Percentiles rank a stretch among this genome's conserved stretches.
These are phyloP conservation scores for Arenaria interpres DNA, from an alignment of 2,113 vertebrate genomes.

Conservation along the genomic window DNA sequence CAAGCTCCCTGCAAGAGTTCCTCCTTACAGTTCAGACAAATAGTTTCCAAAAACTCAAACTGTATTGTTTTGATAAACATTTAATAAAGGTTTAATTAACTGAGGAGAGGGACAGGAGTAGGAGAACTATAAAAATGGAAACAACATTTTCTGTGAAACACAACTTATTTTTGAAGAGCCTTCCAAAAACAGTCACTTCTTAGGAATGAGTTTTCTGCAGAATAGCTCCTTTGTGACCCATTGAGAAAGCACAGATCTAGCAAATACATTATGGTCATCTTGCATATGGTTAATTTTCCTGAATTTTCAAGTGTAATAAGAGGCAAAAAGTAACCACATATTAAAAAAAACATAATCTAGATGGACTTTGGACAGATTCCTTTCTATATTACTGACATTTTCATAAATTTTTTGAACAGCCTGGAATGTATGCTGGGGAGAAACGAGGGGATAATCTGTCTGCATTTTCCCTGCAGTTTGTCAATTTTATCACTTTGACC, in stretches of 20 bases:
- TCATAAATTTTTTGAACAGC: neutral
- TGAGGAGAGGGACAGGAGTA: neutral
- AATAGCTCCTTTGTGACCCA: neutral
- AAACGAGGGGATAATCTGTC: neutral
- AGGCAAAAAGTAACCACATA: neutral
- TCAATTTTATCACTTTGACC: neutral
- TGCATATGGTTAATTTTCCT: neutral
- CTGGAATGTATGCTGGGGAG: neutral
- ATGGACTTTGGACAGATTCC: neutral
- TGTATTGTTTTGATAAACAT: neutral
- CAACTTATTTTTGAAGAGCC: neutral
- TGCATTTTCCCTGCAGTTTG: neutral
- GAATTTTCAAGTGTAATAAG: neutral
- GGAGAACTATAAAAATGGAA: neutral
- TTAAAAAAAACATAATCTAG: neutral
- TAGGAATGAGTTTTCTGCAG: neutral
- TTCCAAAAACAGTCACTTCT: neutral
- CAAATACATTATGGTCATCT: neutral
- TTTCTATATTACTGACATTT: neutral
- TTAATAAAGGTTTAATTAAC: slow-evolving; percentile 30
- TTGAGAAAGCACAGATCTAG: neutral
- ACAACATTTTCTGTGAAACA: neutral
- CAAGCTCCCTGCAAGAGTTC: neutral
- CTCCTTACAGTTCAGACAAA: neutral
- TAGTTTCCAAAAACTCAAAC: neutral